These are phyloP conservation scores for Prosapia bicincta DNA, from an alignment of 2,888 invertebrate genomes.

Conservation along the genomic window DNA sequence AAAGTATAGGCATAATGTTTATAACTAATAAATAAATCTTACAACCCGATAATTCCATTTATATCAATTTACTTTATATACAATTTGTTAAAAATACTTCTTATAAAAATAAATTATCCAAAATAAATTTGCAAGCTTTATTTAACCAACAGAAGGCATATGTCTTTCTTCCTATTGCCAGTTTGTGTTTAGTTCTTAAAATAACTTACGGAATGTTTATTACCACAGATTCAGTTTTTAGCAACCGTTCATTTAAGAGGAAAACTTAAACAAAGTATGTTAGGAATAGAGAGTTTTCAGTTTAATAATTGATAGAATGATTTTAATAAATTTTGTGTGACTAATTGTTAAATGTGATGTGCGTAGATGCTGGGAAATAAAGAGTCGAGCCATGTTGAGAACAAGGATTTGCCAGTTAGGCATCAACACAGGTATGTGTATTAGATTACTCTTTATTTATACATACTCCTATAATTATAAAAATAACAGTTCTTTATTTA, in stretches of 20 bases:
- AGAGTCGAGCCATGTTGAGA: not conserved
- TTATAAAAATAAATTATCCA: no score
- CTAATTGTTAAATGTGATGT: not conserved
- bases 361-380: conserved; percentile 12
- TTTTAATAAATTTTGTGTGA: no score
- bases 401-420: conserved; percentile 10
- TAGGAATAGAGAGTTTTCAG: no score
- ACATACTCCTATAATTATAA: not conserved
- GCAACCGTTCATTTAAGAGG: not conserved
- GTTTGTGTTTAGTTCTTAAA: not conserved
- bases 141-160: not conserved
- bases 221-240: not conserved
- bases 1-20: no score
- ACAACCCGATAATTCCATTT: no score
- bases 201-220: not conserved
- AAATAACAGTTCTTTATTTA: no score
- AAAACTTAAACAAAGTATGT: not conserved
- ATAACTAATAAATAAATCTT: no score
- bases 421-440: conserved; percentile 35
- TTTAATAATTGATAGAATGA: no score
- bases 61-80: no score
- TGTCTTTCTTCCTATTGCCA: not conserved
- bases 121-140: not conserved
- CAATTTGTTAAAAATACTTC: no score
- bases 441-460: not conserved